phyloP scores from a whole-genome alignment of 1,140 invertebrate genomes.

The Drosophila pruinosa region DNA sequence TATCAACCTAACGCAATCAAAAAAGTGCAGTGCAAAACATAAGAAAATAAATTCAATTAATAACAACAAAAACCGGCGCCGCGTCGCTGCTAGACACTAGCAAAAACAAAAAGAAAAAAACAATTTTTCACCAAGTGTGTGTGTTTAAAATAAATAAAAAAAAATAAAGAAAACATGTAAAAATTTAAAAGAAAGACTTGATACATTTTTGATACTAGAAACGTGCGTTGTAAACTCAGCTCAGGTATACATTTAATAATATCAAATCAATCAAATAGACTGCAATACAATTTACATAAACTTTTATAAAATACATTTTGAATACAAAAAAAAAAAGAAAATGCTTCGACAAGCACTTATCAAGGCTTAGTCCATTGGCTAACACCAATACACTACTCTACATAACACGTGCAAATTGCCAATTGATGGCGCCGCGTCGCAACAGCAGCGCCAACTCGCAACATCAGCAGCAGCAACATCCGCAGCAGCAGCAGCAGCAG shows the following conservation, averaged over 20 bases:
- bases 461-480: slow-evolving; percentile 52
- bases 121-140: slow-evolving; percentile 19
- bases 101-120: slow-evolving; percentile 8
- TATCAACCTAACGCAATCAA: no score
- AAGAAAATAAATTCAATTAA: background rate
- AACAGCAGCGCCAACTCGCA: slow-evolving; percentile 51
- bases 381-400: background rate
- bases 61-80: slow-evolving; percentile 16
- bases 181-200: background rate
- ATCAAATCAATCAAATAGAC: slow-evolving; percentile 20
- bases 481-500: slow-evolving; percentile 39
- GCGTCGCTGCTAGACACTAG: slow-evolving; percentile 4
- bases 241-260: slow-evolving; percentile 40
- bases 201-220: slow-evolving; percentile 41
- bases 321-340: slow-evolving; percentile 1
- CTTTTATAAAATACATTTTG: slow-evolving; percentile 12
- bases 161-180: slow-evolving; percentile 6
- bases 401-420: slow-evolving; percentile 5
- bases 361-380: no score
- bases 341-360: background rate
- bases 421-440: slow-evolving; percentile 80
- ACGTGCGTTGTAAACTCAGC: slow-evolving; percentile 46
- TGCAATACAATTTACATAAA: slow-evolving; percentile 16
- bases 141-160: slow-evolving; percentile 15
- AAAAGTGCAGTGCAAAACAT: slow-evolving; percentile 21